Evolutionary conservation across 2,888 invertebrate species (phyloP).

Genomic region (Megamerina dolium): DNA sequence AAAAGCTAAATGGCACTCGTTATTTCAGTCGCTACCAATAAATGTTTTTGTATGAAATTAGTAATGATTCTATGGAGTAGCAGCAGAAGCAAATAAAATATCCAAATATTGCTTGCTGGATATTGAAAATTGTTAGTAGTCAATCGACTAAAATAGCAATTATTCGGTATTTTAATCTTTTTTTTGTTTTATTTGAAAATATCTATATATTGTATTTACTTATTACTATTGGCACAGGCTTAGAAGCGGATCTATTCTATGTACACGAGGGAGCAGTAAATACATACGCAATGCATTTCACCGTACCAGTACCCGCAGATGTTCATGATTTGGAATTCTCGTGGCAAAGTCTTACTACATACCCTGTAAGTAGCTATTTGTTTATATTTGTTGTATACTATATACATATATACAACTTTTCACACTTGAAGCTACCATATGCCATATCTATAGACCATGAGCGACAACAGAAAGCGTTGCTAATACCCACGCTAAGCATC

Average conservation of each 20-base stretch:
- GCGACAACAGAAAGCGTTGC: constrained; percentile 67
- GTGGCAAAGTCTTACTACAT: constrained; percentile 72
- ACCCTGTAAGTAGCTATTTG: constrained; percentile 58
- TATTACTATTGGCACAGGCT: constrained; percentile 54
- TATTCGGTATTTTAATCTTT: too few relatives aligned
- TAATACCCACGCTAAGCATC: constrained; percentile 76
- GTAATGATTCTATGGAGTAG: too few relatives aligned
- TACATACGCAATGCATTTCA: constrained; percentile 78
- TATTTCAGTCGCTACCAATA: too few relatives aligned
- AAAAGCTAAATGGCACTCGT: too few relatives aligned
- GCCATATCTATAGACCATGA: constrained; percentile 52
- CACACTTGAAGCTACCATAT: constrained; percentile 40
- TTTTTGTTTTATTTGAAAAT: too few relatives aligned
- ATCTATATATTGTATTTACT: too few relatives aligned
- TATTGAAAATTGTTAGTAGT: too few relatives aligned
- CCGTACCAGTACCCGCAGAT: constrained; percentile 72
- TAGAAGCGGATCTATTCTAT: constrained; percentile 73
- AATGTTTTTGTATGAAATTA: too few relatives aligned
- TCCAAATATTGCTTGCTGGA: too few relatives aligned
- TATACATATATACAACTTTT: neutral
- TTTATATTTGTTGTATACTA: constrained; percentile 3
- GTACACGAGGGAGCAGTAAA: constrained; percentile 79
- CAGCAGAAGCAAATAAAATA: too few relatives aligned
- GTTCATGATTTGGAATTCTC: constrained; percentile 77
- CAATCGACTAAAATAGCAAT: too few relatives aligned